Base-by-base conservation (phyloP, 2,113 vertebrate species). In the Podocnemis expansa region DNA sequence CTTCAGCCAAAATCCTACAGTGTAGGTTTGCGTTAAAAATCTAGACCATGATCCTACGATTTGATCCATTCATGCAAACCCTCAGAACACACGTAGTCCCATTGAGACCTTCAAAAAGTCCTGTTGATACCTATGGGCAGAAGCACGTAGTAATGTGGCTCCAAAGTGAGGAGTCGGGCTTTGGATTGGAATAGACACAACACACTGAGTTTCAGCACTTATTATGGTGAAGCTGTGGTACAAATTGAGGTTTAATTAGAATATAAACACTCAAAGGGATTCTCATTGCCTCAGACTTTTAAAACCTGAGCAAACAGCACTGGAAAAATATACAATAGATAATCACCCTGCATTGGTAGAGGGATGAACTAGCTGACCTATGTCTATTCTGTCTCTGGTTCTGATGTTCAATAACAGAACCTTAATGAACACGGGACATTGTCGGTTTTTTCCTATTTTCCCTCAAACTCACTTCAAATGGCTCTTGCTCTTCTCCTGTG, bases 51-150 rank as follows among this genome's bases (percentile, higher is more conserved):
- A 38, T 84, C 73, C 84, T 89, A 91, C 45, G 58, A 85, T 67
- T 63, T 91, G 51, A 84, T 55, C 51, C 3, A 1, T 0, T 1
- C 29, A 2, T 2, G 9, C 45, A 75, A 7, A 67, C 4, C 45
- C 24, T 43, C 51, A 8, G 5, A 8, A 52, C 49, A 45, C 24
- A 58, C 93, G 1, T 47, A 60, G 17, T 14, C 6, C 0, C 11
- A 22, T 5, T 8, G 63, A 41, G 84, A 34, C 41, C 41, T 80
- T 54, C 85, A 73, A 67, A 70, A 88, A 94, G 49, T 73, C 27
- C 81, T 75, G 63, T 47, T 47, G 47, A 47, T 47, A 47, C 47
- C 47, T 34, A 34, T 4, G 2, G 75, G 81, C 31, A 0, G 0
- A 82, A 95, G 90, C 10, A 10, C 38, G 22, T 84, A 51, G 73